Evolutionary conservation across 2,113 vertebrate species (phyloP), one percentile per base, ranked within the genome.

Genomic region (Clarias magur): DNA sequence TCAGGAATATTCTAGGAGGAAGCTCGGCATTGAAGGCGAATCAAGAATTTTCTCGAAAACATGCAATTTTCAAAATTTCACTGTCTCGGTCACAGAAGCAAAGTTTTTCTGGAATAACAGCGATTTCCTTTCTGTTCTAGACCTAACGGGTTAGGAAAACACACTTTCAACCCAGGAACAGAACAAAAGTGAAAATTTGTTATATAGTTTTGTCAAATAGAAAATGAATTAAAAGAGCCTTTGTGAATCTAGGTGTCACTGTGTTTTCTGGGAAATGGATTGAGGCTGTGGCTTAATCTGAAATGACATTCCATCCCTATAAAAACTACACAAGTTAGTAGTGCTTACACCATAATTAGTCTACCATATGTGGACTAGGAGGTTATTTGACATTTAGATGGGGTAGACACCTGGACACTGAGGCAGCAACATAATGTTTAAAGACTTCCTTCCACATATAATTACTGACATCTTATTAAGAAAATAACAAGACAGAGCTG

Each of bases 321-420:
- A 80, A 81, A 48, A 81, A 63, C 23, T 82, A 42, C 59, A 82
- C 80, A 63, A 38, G 57, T 15, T 42, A 62, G 80, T 42, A n/a
- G 30, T 62, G 59, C 63, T 82, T 23, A 82, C 21, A 42, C 59
- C 13, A 6, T 82, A 82, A 82, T 82, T 82, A 23, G 10, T 25
- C 57, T 63, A 63, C 59, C 80, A 82, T 82, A 42, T 82, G 57
- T 63, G 19, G 13, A 63, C 57, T 15, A 42, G 34, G 59, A 82
- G 30, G 34, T 63, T 82, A 23, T 82, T 63, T 63, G 57, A 62
- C 79, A 63, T 63, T 80, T 30, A 80, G 6, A 82, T 82, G 12
- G 63, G 63, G 59, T 42, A 82, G 80, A 80, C 76, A 80, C 76
- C 53, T 80, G 54, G 54, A 30, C 76, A 57, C 76, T 57, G 76